These are phyloP conservation scores for Aphis craccivora DNA, from an alignment of 1,140 invertebrate species.

Conservation along the genomic window DNA sequence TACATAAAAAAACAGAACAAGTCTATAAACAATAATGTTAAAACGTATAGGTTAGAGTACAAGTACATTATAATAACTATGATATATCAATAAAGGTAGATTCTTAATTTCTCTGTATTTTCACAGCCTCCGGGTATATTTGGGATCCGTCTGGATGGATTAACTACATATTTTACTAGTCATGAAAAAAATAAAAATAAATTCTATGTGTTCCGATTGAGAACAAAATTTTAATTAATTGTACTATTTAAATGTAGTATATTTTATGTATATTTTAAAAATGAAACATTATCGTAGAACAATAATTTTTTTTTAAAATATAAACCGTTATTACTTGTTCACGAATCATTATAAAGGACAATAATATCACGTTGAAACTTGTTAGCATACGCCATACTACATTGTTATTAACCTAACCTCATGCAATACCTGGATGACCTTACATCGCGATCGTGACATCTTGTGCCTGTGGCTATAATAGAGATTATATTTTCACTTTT, in stretches of 20 bases:
- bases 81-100: neutral
- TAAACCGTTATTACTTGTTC: slow-evolving; percentile 45
- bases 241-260: neutral
- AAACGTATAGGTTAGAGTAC: neutral
- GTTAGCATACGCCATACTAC: slow-evolving; percentile 16
- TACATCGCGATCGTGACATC: slow-evolving; percentile 20
- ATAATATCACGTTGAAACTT: neutral
- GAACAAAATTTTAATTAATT: neutral
- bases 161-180: neutral
- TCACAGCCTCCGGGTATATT: neutral
- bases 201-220: neutral
- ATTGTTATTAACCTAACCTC: slow-evolving; percentile 27
- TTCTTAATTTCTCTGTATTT: neutral
- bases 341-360: neutral
- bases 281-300: neutral
- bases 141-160: neutral
- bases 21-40: neutral
- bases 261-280: neutral
- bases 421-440: slow-evolving; percentile 45
- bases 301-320: neutral
- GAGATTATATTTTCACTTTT: slow-evolving; percentile 48
- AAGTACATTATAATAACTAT: neutral
- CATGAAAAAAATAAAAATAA: neutral
- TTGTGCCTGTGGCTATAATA: slow-evolving; percentile 41
- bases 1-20: neutral